Percentiles rank a stretch among this genome's conserved stretches.
Conservation (phyloP, 2,797 vertebrate species). For the Catamblyrhynchus diadema region DNA sequence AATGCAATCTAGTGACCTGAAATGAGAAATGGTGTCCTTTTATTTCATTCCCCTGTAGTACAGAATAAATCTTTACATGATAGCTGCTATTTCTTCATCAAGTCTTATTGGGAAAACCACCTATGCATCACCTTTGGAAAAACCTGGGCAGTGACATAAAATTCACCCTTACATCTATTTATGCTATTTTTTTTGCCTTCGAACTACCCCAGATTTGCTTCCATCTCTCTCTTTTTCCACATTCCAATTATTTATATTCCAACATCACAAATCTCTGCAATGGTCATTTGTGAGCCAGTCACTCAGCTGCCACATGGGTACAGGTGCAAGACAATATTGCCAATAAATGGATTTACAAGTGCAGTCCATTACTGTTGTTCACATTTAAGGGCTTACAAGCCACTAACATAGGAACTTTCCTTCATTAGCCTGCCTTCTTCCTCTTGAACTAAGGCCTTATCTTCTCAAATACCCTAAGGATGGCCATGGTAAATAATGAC, state of each 20-base stretch:
- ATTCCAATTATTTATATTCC: not conserved
- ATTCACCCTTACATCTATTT: not conserved
- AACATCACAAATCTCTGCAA: not conserved
- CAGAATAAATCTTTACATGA: not conserved
- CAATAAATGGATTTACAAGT: not conserved
- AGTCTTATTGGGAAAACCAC: not conserved
- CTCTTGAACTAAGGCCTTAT: not conserved
- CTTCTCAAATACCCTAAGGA: not conserved
- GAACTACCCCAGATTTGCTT: not conserved
- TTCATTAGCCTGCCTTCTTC: not conserved
- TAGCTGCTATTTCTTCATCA: not conserved
- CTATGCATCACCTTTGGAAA: not conserved
- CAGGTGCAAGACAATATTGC: not conserved
- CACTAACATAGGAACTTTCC: not conserved
- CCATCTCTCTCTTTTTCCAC: not conserved
- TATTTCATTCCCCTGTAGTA: not conserved
- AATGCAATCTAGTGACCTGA: not conserved
- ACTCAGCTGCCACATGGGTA: not conserved
- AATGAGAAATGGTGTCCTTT: not conserved
- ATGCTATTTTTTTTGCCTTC: accelerated
- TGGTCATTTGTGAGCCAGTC: not conserved
- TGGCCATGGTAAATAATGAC: not conserved
- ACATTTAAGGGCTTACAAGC: not conserved
- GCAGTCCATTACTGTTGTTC: not conserved
- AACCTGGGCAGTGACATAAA: not conserved